A percentile compares a stretch with the other conserved stretches of the same genome.
phyloP scores from a whole-genome alignment of 2,797 vertebrate genomes.

The Mustela erminea region DNA sequence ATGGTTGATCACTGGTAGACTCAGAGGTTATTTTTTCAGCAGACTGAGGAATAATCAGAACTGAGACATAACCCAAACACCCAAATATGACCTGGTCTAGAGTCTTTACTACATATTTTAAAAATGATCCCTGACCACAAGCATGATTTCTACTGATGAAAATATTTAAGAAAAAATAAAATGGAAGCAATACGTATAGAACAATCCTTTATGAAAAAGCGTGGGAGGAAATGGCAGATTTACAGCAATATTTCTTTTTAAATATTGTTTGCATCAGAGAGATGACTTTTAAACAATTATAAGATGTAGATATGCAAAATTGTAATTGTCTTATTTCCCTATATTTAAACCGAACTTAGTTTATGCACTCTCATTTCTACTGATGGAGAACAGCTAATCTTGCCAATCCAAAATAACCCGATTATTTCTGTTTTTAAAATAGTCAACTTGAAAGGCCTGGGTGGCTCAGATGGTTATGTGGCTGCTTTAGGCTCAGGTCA shows the following conservation, averaged over 20 bases:
- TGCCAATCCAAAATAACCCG: background rate
- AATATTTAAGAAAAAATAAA: background rate
- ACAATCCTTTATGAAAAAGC: background rate
- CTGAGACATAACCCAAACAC: background rate
- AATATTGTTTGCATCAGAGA: too few species aligned
- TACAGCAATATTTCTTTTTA: background rate
- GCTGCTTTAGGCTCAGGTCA: too few species aligned
- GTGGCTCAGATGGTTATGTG: too few species aligned
- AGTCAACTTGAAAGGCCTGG: background rate
- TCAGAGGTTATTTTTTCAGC: background rate
- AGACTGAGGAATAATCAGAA: background rate
- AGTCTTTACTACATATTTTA: background rate
- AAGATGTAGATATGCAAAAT: too few species aligned
- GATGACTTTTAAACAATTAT: background rate
- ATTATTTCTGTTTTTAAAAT: background rate
- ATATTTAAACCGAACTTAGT: background rate
- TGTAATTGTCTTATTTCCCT: background rate
- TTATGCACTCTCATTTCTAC: background rate
- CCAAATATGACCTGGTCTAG: background rate
- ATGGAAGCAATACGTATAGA: background rate
- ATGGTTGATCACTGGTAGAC: background rate
- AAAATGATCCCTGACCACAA: background rate
- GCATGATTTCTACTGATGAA: background rate
- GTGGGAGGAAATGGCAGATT: background rate
- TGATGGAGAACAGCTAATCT: background rate